Evolutionary conservation across 2,797 vertebrate genomes (phyloP), one percentile per base, ranked within the genome.

Genomic region (Aulostomus chinensis): DNA sequence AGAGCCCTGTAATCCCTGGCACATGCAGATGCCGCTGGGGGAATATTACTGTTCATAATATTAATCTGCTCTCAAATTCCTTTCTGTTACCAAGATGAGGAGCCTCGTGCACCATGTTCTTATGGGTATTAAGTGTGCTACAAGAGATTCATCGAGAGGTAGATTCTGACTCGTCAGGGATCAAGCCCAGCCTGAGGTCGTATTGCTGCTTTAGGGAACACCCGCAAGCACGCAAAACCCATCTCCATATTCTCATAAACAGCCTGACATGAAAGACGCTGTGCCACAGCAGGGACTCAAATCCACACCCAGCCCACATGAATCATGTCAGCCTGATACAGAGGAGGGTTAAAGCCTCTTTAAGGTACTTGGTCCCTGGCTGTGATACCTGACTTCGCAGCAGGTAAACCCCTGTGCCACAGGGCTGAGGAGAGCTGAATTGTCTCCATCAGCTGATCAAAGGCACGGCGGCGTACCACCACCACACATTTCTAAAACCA

Each of bases 41-140:
- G 90, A 93, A 93, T 93, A 93, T 94, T 94, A 92, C 90, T 92
- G 90, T 93, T 92, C 89, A 92, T 93, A 92, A 92, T 92, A 89
- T 92, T 93, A 93, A 94, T 94, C 91, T 92, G 81, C 89, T 84
- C 84, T 80, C 88, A 91, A 89, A 92, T 92, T 89, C 86, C 66
- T 91, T 91, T 92, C 86, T 89, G 86, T 89, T 89, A 80, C 83
- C 79, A 83, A 84, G 83, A 89, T 85, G 83, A 91, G 84, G 73
- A 79, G 65, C 91, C 86, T 83, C 68, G 84, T 80, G 62, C 81
- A 83, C 80, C 76, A 43, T 77, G 36, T 93, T 92, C 92, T 81
- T 86, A 79, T 54, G 87, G 90, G 92, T 91, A 91, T 88, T 88
- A 88, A 92, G 87, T 89, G 80, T 79, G 83, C 90, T 91, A 92